Evolutionary conservation across 2,113 vertebrate species (phyloP), one percentile per base, ranked within the genome.

Genomic region (Castor canadensis): DNA sequence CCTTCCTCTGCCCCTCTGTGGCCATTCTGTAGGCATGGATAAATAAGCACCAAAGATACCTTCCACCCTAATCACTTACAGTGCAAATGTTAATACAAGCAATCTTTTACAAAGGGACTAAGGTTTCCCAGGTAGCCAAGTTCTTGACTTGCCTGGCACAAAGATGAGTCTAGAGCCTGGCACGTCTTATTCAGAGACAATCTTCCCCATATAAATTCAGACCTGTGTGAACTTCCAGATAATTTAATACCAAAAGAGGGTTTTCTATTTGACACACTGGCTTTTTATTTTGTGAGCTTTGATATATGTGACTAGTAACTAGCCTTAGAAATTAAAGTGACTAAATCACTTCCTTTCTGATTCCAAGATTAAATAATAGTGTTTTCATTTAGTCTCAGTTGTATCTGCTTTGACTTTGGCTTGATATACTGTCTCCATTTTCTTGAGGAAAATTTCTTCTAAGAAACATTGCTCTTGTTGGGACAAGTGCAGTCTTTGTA

Each of bases 381-480:
- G 30, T 75, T 64, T 64, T 47, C 49, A 49, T 62, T 71, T 62
- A 58, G 26, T 67, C 77, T 94, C 47, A 30, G 16, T 69, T 20
- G 26, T 76, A 35, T 87, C 89, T 76, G n/a, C 94, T 60, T 73
- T 93, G 86, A 38, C 58, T 94, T 38, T 40, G 38, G 52, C 75
- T 91, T 62, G 64, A 82, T 54, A 82, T 7, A 40, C 72, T 85
- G 47, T 69, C 75, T 95, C 30, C 30, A 43, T 81, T 85, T 95
- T 85, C 92, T 75, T 40, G n/a, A 69, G 80, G n/a, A 82, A 73
- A 81, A 86, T 88, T 83, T 87, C 71, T 86, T 56, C 58, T 69
- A 82, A 89, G 85, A 96, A 96, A 56, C 71, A 43, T n/a, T 35
- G 38, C 32, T 72, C 82, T 91, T 73, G 45, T 91, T 92, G 82